phyloP scores from a whole-genome alignment of 1,140 invertebrate species.

The Copidosoma floridanum region DNA sequence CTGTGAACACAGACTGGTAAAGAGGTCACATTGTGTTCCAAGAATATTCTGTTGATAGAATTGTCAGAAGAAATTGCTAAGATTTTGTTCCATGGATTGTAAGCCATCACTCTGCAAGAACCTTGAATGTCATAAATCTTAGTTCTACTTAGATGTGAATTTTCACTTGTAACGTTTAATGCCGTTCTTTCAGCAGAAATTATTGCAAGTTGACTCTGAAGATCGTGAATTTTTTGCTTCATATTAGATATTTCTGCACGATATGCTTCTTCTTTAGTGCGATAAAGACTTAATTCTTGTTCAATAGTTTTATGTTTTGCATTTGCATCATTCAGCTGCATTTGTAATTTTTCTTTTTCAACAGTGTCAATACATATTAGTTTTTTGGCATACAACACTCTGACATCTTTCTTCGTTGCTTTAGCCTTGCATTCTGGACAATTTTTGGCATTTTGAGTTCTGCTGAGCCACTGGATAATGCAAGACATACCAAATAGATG shows the following conservation, averaged over 20 bases:
- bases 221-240: constrained; percentile 45
- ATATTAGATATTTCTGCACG: constrained; percentile 52
- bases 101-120: constrained; percentile 76
- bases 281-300: constrained; percentile 57
- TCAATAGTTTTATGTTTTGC: constrained; percentile 43
- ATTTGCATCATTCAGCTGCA: constrained; percentile 55
- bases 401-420: constrained; percentile 71
- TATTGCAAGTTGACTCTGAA: constrained; percentile 34
- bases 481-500: constrained; percentile 87
- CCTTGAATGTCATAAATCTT: constrained; percentile 67
- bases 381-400: constrained; percentile 69
- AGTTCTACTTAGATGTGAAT: constrained; percentile 59
- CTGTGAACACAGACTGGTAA: constrained; percentile 68
- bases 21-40: constrained; percentile 60
- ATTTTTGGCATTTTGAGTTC: constrained; percentile 37
- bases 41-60: constrained; percentile 70
- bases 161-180: constrained; percentile 30
- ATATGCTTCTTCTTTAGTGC: constrained; percentile 58
- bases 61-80: constrained; percentile 69
- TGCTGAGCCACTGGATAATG: constrained; percentile 76
- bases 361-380: constrained; percentile 65
- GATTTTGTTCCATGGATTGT: constrained; percentile 61
- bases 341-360: constrained; percentile 61
- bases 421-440: constrained; percentile 89
- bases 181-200: constrained; percentile 9